A percentile compares a stretch with the other conserved stretches of the same genome.
Evolutionary conservation across 1,140 invertebrate genomes (phyloP).

Genomic region (Drosophila eugracilis): DNA sequence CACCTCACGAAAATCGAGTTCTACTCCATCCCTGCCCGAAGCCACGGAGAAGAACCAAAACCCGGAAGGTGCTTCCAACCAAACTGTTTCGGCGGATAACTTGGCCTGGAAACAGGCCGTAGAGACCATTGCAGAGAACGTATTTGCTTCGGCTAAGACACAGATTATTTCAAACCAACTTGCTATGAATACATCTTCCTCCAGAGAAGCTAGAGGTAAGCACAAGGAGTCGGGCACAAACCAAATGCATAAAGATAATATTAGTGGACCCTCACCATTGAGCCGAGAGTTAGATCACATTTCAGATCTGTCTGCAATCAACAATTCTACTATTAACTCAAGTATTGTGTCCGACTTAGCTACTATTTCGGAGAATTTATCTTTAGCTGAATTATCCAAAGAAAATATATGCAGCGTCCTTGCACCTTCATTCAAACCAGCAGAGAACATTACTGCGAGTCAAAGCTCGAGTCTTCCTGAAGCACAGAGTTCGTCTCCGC

Average conservation of each 20-base stretch:
- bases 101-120: constrained; percentile 95
- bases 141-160: constrained; percentile 92
- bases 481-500: constrained; percentile 2
- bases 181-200: constrained; percentile 22
- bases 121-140: constrained; percentile 94
- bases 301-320: constrained; percentile 88
- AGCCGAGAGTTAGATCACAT: constrained; percentile 86
- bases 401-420: constrained; percentile 42
- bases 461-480: constrained; percentile 3
- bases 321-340: constrained; percentile 86
- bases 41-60: constrained; percentile 88
- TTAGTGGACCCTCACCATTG: constrained; percentile 56
- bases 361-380: constrained; percentile 93
- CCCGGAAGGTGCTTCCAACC: constrained; percentile 95
- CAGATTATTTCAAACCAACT: constrained; percentile 89
- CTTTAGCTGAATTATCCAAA: constrained; percentile 86
- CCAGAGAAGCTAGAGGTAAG: constrained; percentile 49
- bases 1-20: constrained; percentile 95
- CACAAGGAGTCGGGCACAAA: constrained; percentile 37
- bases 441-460: constrained; percentile 13
- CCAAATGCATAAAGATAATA: constrained; percentile 75
- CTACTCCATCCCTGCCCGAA: constrained; percentile 95
- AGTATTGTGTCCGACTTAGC: constrained; percentile 88
- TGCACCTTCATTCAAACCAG: constrained; percentile 8
- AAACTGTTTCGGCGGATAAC: constrained; percentile 96